phyloP scores from a whole-genome alignment of 1,140 invertebrate species.

The Pseudomyrmex flavicornis region DNA sequence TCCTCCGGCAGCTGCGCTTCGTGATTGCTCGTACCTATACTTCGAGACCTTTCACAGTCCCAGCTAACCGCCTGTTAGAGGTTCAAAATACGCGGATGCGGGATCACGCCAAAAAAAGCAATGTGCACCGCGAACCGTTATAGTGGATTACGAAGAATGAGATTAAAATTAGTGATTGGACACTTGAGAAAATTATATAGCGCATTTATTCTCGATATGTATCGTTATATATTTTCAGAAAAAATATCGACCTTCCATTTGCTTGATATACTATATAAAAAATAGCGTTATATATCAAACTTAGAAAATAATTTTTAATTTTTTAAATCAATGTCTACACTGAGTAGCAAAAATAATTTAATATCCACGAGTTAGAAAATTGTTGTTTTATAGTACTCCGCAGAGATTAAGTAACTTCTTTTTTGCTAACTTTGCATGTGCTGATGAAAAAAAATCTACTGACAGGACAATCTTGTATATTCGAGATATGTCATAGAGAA shows the following conservation, averaged over 20 bases:
- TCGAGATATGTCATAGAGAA: background rate
- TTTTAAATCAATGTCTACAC: no score
- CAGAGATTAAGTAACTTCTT: no score
- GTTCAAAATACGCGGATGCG: constrained; percentile 32
- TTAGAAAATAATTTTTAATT: no score
- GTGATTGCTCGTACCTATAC: constrained; percentile 66
- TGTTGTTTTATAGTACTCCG: no score
- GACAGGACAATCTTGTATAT: background rate
- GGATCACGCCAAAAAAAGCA: constrained; percentile 33
- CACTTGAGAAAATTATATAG: background rate
- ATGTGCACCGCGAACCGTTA: background rate
- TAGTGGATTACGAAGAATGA: background rate
- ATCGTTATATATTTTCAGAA: background rate
- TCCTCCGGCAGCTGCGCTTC: constrained; percentile 69
- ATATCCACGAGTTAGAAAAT: no score
- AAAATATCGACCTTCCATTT: background rate
- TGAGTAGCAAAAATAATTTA: no score
- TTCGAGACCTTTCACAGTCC: constrained; percentile 63
- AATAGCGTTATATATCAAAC: background rate
- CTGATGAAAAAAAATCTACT: background rate
- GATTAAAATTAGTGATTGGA: background rate
- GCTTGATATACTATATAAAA: background rate
- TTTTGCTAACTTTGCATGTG: background rate
- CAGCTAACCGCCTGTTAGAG: constrained; percentile 47
- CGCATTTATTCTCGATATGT: background rate